phyloP scores from a whole-genome alignment of 2,113 vertebrate genomes.

The Jacana jacana region DNA sequence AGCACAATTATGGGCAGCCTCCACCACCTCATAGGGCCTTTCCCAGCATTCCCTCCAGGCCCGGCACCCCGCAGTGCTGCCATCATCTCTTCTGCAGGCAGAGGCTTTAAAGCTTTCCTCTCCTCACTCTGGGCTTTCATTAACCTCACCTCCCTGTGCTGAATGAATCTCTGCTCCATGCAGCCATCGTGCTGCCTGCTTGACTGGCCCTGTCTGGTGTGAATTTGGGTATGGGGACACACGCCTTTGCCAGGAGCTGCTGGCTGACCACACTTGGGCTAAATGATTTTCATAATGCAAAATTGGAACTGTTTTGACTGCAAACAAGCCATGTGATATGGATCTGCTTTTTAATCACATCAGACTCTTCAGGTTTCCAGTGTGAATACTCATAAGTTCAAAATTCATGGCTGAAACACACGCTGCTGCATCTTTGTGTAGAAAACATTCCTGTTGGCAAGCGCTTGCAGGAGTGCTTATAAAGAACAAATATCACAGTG shows the following conservation, averaged over 20 bases:
- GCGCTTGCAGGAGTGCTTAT: slow-evolving; percentile 53
- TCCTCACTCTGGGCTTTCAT: background rate
- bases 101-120: background rate
- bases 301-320: slow-evolving; percentile 15
- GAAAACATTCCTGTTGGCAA: slow-evolving; percentile 63
- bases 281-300: background rate
- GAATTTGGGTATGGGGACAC: background rate
- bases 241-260: background rate
- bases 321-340: background rate
- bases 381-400: background rate
- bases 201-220: background rate
- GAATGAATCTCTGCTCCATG: background rate
- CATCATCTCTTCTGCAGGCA: background rate
- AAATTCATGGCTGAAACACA: slow-evolving; percentile 57
- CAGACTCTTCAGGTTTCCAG: slow-evolving; percentile 44
- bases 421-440: slow-evolving; percentile 58
- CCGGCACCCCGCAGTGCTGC: background rate
- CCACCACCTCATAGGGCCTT: background rate
- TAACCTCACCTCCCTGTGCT: background rate
- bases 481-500: slow-evolving; percentile 68
- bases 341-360: slow-evolving; percentile 56
- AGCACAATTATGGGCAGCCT: background rate
- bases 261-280: background rate
- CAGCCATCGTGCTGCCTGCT: rapidly evolving
- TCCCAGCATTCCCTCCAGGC: background rate